Evolutionary conservation across 37 sponge, comb jelly and placozoan genomes (phyloP), one percentile per base, ranked within the genome.

Genomic region (Diacarnus erythraeanus): DNA sequence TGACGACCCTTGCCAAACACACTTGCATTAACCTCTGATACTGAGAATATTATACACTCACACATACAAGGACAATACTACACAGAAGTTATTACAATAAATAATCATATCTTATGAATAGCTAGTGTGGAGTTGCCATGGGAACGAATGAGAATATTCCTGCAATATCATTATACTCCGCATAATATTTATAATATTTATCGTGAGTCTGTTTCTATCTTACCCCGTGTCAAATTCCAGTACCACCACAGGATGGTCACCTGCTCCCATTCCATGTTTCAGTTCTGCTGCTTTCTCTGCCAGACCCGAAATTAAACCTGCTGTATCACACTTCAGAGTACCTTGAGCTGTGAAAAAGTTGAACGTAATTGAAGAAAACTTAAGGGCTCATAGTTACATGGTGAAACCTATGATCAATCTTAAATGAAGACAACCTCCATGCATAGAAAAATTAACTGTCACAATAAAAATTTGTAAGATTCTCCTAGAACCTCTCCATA

Each of bases 191-290:
- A 10, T 17, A 17, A 54, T 54, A 20, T 54, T 54, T 54, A 54
- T 17, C 17, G 17, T 54, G 10, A 17, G 10, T 54, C 56, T 54
- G n/a, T 64, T 4, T 15, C 10, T 17, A n/a, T n/a, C 77, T 38
- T 12, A 86, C 86, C 86, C 90, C 8, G 85, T 84, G 57, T 90
- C 90, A 80, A 76, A 84, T 66, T 90, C 90, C 33, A 90, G 67
- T 10, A 84, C 80, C 8, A 90, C 79, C n/a, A 84, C 84, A 42
- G 90, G 90, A 38, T 34, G n/a, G 42, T 90, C 90, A 37, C 69
- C 90, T 42, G 74, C 73, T 1, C 71, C 85, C 15, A 64, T 80
- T 20, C 81, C 64, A 21, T 84, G 76, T 31, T 66, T 73, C 27
- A 90, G 81, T 33, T 75, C 20, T 1, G 25, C 31, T 4, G 90